Base-by-base conservation (phyloP, 2,113 vertebrate species). In the Leptosomus discolor region DNA sequence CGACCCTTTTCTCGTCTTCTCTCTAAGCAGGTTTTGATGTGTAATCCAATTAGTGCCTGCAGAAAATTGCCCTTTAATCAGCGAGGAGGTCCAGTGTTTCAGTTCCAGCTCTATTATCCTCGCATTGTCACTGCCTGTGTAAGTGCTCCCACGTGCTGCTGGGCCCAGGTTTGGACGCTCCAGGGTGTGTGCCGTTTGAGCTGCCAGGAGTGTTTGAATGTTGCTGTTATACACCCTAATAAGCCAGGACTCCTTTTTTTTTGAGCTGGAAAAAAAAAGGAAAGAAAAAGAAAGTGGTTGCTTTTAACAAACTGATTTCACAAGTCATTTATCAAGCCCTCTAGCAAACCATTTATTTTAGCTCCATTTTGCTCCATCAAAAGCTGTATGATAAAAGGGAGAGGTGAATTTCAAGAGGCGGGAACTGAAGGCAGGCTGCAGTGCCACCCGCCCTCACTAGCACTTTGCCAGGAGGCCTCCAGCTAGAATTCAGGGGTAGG, bases 321-420 rank as follows among this genome's bases (percentile, higher is more conserved):
- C 83, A 97, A 96, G 39, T 84, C 86, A 81, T 95, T 95, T 68
- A 86, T 92, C 92, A 93, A 41, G 74, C 46, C 74, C 61, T 76
- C 30, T 88, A 70, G 74, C 79, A 94, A 97, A 77, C 65, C 78
- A 88, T 94, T 95, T 73, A 85, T 96, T 95, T 92, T 53, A 79
- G 74, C 45, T 68, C 43, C 45, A 56, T 93, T 91, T 92, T 76
- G 34, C 78, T 91, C 53, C 53, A 18, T 87, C 51, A 60, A 79
- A 90, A 95, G 92, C 63, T 76, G 20, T 58, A 24, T 79, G 48
- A 94, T 87, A 53, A 70, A 56, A 90, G 57, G 56, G 48, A 83
- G 79, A 87, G 60, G 77, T 64, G 58, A 70, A 24, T 87, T 93
- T 68, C 5, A 22, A 82, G 84, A 75, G 39, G 71, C 70, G 81